Percentiles rank a stretch among this genome's conserved stretches.
phyloP scores from a whole-genome alignment of 2,113 vertebrate genomes.

The Agapornis roseicollis region DNA sequence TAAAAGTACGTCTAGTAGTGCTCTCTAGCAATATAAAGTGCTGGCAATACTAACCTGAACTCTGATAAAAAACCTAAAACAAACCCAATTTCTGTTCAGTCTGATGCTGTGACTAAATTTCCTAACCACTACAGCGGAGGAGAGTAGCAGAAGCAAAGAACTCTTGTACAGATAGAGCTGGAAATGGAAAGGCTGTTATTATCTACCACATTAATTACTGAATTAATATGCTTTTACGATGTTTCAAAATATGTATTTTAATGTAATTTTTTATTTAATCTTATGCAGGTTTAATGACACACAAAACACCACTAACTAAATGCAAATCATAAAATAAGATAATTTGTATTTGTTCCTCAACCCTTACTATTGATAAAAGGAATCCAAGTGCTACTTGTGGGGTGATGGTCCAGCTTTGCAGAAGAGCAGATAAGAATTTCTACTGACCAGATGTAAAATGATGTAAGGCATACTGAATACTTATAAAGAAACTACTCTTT shows the following conservation, averaged over 20 bases:
- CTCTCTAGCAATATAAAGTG: background rate
- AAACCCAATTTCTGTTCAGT: background rate
- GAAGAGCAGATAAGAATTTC: background rate
- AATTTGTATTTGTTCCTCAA: constrained; percentile 13
- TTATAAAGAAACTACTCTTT: background rate
- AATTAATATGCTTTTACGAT: constrained; percentile 15
- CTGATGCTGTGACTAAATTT: background rate
- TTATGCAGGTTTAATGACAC: constrained; percentile 44
- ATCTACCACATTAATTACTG: constrained; percentile 49
- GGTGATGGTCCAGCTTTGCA: background rate
- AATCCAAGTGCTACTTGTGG: background rate
- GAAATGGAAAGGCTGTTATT: constrained; percentile 34
- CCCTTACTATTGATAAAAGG: background rate
- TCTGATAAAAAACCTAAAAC: background rate
- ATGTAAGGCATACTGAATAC: background rate
- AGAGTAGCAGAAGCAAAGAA: constrained; percentile 27
- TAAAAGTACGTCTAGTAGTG: background rate
- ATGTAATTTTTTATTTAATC: constrained; percentile 15
- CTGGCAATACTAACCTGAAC: background rate
- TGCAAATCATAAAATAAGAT: background rate
- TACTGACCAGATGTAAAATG: background rate
- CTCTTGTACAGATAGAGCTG: background rate
- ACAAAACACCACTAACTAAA: constrained; percentile 33
- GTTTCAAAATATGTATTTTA: constrained; percentile 45
- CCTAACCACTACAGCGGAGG: background rate